Conservation (phyloP, 1,140 invertebrate species). For the Neodiprion virginianus region DNA sequence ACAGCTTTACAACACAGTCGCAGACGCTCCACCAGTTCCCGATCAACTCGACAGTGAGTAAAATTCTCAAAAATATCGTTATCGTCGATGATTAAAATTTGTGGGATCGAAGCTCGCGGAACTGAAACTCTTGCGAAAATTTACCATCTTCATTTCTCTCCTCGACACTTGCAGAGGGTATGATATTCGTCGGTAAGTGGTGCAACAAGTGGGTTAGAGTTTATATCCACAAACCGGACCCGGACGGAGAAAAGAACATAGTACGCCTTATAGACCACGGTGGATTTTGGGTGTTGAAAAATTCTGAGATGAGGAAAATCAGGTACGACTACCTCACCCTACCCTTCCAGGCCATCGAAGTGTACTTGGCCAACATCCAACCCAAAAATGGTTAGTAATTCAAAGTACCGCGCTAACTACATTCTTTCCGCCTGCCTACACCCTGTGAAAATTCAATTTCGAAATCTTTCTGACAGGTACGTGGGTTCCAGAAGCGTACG, state of each 20-base stretch:
- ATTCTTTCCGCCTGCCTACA: conserved; percentile 17
- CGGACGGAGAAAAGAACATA: conserved; percentile 74
- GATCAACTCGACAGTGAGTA: conserved; percentile 68
- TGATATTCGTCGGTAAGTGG: conserved; percentile 86
- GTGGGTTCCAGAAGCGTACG: conserved; percentile 79
- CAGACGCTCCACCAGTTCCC: conserved; percentile 71
- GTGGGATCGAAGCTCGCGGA: neutral
- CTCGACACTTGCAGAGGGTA: conserved; percentile 68
- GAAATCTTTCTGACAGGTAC: conserved; percentile 43
- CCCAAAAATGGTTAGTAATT: conserved; percentile 74
- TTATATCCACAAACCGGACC: conserved; percentile 76
- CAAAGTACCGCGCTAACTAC: conserved; percentile 30
- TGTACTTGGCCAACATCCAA: conserved; percentile 86
- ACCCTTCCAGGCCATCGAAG: conserved; percentile 96
- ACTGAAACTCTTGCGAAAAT: conserved; percentile 5
- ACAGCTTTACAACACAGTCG: conserved; percentile 66
- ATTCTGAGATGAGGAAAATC: conserved; percentile 82
- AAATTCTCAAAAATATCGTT: conserved; percentile 10
- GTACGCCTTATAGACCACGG: conserved; percentile 94
- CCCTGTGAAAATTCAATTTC: neutral
- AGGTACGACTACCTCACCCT: conserved; percentile 89
- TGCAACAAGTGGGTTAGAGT: conserved; percentile 89
- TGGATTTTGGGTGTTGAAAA: conserved; percentile 83
- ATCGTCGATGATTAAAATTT: neutral
- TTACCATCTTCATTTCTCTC: conserved; percentile 21